Evolutionary conservation across 2,888 invertebrate genomes (phyloP).

Genomic region (Hirudinaria manillensis): DNA sequence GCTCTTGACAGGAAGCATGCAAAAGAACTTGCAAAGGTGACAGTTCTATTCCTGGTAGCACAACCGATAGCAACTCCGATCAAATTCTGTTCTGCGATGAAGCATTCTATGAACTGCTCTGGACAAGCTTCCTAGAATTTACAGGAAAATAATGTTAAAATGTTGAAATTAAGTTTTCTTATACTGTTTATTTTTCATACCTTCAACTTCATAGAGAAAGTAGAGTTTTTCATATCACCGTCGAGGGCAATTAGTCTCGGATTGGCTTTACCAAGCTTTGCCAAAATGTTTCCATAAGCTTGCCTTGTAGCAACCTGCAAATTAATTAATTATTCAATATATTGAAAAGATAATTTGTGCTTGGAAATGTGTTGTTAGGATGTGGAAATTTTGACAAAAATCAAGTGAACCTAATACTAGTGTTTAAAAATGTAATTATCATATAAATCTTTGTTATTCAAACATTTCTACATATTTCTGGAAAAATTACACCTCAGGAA

Average conservation of each 20-base stretch:
- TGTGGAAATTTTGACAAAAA: too few species aligned
- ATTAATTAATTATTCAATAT: not conserved
- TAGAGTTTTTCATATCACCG: slow-evolving; percentile 97
- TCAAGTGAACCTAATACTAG: too few species aligned
- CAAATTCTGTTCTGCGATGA: slow-evolving; percentile 97
- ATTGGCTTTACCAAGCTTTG: slow-evolving; percentile 70
- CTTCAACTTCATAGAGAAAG: slow-evolving; percentile 85
- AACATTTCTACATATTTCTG: too few species aligned
- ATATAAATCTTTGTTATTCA: too few species aligned
- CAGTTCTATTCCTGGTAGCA: slow-evolving; percentile 81
- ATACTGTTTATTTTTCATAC: slow-evolving; percentile 37
- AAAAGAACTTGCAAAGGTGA: slow-evolving; percentile 93
- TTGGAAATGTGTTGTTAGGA: too few species aligned
- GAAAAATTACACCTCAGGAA: too few species aligned
- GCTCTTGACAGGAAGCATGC: slow-evolving; percentile 89
- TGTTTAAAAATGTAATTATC: too few species aligned
- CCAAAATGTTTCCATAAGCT: slow-evolving; percentile 88
- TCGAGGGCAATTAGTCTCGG: slow-evolving; percentile 83
- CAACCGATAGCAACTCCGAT: slow-evolving; percentile 89
- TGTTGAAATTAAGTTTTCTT: not conserved
- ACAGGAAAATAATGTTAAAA: not conserved
- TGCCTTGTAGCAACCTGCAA: slow-evolving; percentile 58
- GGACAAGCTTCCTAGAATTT: slow-evolving; percentile 55
- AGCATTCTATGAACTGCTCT: slow-evolving; percentile 86
- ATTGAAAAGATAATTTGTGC: too few species aligned